Evolutionary conservation across 2,797 vertebrate species (phyloP), one percentile per base, ranked within the genome.

Genomic region (Alauda arvensis): DNA sequence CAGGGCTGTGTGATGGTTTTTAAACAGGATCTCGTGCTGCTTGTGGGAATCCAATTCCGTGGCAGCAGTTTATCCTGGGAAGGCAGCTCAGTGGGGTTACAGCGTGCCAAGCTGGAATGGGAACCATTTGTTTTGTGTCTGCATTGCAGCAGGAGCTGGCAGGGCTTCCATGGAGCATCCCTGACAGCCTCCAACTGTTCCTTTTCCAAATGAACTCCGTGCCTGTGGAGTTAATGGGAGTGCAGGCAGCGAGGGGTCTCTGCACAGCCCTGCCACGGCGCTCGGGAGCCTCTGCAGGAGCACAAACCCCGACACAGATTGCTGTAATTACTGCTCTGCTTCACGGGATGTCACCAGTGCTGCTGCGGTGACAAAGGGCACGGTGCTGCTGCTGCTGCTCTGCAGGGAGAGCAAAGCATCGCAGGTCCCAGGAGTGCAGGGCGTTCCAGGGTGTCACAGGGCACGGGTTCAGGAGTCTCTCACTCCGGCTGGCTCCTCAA

Each of bases 61-160:
- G 87, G 91, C 93, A 92, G 33, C 17, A 46, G 26, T 92, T 96
- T 60, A 86, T 95, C 93, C 89, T 10, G 75, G 76, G 77, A 88
- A 93, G 81, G 21, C 93, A 87, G 84, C 83, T 86, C 88, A 12
- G 67, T 34, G 59, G 79, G 91, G 77, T 81, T 65, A 46, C 72
- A 72, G 71, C 40, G 20, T 53, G 84, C 79, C 60, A 52, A 52
- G 83, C 11, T 77, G 91, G 93, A 96, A 95, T 87, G 82, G 89
- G 85, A 92, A 79, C 57, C 88, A 89, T 96, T 95, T 94, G 83
- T 96, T 94, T 96, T 37, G 83, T 37, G 94, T 93, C 80, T 92
- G 91, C 91, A 77, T 14, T 92, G 94, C 95, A 93, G 90, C 86
- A 95, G 92, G 88, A 61, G 66, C 79, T 8, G 42, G 49, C 16